phyloP scores from a whole-genome alignment of 2,113 vertebrate species.

The Mormyrus iriodes region DNA sequence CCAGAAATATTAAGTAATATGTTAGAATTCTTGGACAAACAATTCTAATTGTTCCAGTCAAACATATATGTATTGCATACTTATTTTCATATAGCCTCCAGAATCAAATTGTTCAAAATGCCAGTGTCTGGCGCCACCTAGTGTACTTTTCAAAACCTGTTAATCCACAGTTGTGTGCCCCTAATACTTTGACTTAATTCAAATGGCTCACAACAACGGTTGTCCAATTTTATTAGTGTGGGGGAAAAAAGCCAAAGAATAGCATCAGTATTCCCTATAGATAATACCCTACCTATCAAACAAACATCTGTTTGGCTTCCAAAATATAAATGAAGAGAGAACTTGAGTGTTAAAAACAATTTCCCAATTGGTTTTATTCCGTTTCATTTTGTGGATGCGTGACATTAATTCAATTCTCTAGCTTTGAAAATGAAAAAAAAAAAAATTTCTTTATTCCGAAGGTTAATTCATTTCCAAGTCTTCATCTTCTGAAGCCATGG shows the following conservation, averaged over 20 bases:
- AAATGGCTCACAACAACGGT: background rate
- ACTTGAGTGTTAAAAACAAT: background rate
- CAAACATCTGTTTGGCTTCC: background rate
- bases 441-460: background rate
- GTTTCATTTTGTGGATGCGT: constrained; percentile 36
- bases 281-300: background rate
- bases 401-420: constrained; percentile 38
- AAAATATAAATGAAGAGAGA: background rate
- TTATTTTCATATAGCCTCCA: background rate
- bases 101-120: background rate
- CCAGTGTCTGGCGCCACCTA: constrained; percentile 25
- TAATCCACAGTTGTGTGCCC: background rate
- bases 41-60: background rate
- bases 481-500: background rate
- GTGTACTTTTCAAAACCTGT: constrained; percentile 25
- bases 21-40: background rate
- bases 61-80: background rate
- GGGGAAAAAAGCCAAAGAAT: constrained; percentile 26
- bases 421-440: constrained; percentile 14
- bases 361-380: constrained; percentile 19
- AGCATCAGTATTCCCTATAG: background rate
- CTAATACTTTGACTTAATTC: background rate
- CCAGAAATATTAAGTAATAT: background rate
- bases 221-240: background rate
- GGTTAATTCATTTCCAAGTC: background rate